Evolutionary conservation across 64 coral and sea anemone species (phyloP).

Genomic region (Pocillopora damicornis): DNA sequence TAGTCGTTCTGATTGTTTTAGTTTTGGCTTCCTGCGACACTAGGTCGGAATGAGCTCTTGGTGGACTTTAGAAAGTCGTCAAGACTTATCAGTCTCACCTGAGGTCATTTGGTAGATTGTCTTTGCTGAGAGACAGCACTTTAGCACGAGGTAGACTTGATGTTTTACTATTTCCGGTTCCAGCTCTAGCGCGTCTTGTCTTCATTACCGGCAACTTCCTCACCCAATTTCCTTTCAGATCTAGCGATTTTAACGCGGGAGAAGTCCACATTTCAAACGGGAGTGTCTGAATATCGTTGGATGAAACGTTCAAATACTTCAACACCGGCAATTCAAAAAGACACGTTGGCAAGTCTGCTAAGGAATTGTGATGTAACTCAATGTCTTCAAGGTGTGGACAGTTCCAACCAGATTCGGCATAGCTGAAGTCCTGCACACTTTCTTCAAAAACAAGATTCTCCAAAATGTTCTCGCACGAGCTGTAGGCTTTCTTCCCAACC

Average conservation of each 20-base stretch:
- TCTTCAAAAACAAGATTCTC: slow-evolving; percentile 38
- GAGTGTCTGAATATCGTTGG: slow-evolving; percentile 80
- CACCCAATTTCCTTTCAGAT: slow-evolving; percentile 87
- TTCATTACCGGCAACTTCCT: slow-evolving; percentile 70
- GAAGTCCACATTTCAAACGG: slow-evolving; percentile 95
- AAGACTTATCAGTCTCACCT: not conserved
- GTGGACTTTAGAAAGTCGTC: no score
- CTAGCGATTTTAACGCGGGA: slow-evolving; percentile 70
- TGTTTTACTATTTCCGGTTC: slow-evolving; percentile 33
- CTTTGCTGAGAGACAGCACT: slow-evolving; percentile 54
- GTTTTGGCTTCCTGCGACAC: no score
- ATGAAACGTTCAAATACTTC: slow-evolving; percentile 76
- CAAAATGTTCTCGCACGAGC: slow-evolving; percentile 65
- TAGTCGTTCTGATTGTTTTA: not conserved
- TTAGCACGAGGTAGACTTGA: slow-evolving; percentile 66
- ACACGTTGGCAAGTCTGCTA: slow-evolving; percentile 71
- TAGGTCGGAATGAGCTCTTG: no score
- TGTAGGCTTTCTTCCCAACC: slow-evolving; percentile 50
- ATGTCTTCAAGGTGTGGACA: slow-evolving; percentile 96
- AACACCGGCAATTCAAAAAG: slow-evolving; percentile 83
- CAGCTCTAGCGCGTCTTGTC: slow-evolving; percentile 23
- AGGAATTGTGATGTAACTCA: slow-evolving; percentile 85
- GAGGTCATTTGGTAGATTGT: slow-evolving; percentile 21
- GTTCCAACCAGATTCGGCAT: slow-evolving; percentile 83
- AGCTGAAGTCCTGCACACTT: slow-evolving; percentile 63